Base-by-base conservation (phyloP, 2,113 vertebrate genomes). In the Catharus bicknelli region DNA sequence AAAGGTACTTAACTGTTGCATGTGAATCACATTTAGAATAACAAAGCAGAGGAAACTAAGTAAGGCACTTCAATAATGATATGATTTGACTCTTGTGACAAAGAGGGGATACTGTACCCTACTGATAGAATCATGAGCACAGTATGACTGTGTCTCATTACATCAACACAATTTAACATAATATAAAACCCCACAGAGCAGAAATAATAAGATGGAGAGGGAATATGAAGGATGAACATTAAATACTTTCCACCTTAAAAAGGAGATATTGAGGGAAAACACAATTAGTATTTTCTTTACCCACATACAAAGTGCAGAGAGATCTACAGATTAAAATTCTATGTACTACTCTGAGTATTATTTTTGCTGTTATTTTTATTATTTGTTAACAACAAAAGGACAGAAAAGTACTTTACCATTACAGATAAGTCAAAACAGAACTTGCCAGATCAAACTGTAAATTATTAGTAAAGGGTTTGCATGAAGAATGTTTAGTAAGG, bases 161-260 rank as follows among this genome's bases (percentile, higher is more conserved):
- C 57, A 95, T 77, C 86, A 92, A 93, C 74, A 77, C 9, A 74
- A 70, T 91, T 93, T 87, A 91, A 80, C 57, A 63, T 90, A 87
- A 36, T 83, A 43, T 51, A 77, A 92, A 85, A 89, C 66, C 66
- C 80, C 45, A 78, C 55, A 63, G 58, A 91, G 74, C 40, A 94
- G 70, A 97, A 93, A 87, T 93, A 91, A 89, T 88, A 68, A 66
- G 48, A 16, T 54, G 51, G 10, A 87, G 68, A 75, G 4, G 61
- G 57, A 90, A 82, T 51, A 5, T 27, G 77, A 94, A 91, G 90
- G 36, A 90, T 64, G 45, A 94, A 58, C 67, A 51, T 88, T 93
- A 92, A 91, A 95, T 53, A 79, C 26, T 62, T 90, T 68, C n/a
- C 25, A 57, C 43, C 77, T 79, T 81, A 47, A 10, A 75, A 77